phyloP scores from a whole-genome alignment of 2,113 vertebrate species.

The Platichthys flesus region DNA sequence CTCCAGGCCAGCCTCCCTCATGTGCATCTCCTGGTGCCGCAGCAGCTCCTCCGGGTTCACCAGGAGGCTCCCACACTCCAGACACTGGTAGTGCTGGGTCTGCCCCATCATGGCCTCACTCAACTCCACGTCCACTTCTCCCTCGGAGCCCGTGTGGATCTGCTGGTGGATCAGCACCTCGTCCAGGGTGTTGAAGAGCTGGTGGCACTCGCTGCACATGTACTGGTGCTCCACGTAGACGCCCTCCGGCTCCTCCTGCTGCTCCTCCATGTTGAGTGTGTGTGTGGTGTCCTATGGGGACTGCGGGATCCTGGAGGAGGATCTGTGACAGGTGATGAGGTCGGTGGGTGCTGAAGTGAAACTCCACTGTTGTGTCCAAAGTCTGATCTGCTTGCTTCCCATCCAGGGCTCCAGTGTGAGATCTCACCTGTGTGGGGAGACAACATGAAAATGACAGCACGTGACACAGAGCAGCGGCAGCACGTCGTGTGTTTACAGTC shows the following conservation, averaged over 20 bases:
- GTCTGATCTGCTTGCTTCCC: conserved; percentile 2
- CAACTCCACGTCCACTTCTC: conserved; percentile 24
- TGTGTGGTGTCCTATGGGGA: conserved; percentile 6
- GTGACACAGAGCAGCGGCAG: not conserved
- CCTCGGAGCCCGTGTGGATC: conserved; percentile 80
- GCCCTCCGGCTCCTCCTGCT: conserved; percentile 69
- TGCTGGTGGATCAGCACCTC: conserved; percentile 91
- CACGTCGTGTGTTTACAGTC: not conserved
- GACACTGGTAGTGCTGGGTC: conserved; percentile 88
- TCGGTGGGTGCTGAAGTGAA: not conserved
- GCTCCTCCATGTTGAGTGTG: conserved; percentile 70
- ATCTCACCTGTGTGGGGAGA: conserved; percentile 28
- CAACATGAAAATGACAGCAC: not conserved
- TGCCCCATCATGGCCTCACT: conserved; percentile 63
- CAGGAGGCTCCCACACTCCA: conserved; percentile 88
- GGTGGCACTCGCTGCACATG: conserved; percentile 91
- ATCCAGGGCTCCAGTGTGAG: conserved; percentile 1
- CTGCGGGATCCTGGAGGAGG: conserved; percentile 28
- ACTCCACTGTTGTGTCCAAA: not conserved
- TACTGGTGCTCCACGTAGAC: conserved; percentile 89
- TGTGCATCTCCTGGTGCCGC: conserved; percentile 90
- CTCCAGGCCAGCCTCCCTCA: conserved; percentile 82
- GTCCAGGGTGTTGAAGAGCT: conserved; percentile 89
- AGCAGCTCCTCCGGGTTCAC: conserved; percentile 86
- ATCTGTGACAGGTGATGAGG: not conserved